Base-by-base conservation (phyloP, 2,888 invertebrate genomes). In the Heterodera filipjevi region DNA sequence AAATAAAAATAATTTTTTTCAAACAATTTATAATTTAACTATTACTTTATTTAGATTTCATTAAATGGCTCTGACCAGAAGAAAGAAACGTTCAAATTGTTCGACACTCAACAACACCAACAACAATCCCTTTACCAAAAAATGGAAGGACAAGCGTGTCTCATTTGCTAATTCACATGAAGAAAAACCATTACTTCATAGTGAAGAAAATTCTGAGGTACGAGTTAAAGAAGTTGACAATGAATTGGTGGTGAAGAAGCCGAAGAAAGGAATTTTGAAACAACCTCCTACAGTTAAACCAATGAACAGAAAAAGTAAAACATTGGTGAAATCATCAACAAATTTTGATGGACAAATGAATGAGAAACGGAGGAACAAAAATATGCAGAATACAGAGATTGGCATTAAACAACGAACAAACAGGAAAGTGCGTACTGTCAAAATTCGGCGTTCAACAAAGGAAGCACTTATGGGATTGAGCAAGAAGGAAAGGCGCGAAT, bases 391-490 rank as follows among this genome's bases (percentile, higher is more conserved):
- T 14, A 14, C 49, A 49, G 16, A 49, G 49, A 14, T 16, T 27
- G 59, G 59, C 19, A 10, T 59, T n/a, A 59, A n/a, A 27, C n/a
- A 27, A 6, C 59, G 27, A 27, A 27, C 3, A n/a, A 27, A 27
- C 59, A 59, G 27, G 27, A 59, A 59, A 59, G 6, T 27, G n/a
- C 59, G 59, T 6, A 68, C 68, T 8, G 8, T 85, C 12, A 72
- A 71, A 27, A 81, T 85, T 44, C 79, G 85, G n/a, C 84, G 85
- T 71, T 86, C 85, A 1, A 83, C 86, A 3, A 88, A 88, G 80
- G 88, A 88, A 64, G 81, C 83, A 66, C 81, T 88, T 3, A 53
- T 86, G 81, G 77, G 79, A 12, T 83, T 88, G 86, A 80, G 79
- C 22, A 80, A 83, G 66, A 87, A 86, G 78, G 85, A 87, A 71